phyloP scores from a whole-genome alignment of 2,113 vertebrate genomes.

The Eolophus roseicapilla region DNA sequence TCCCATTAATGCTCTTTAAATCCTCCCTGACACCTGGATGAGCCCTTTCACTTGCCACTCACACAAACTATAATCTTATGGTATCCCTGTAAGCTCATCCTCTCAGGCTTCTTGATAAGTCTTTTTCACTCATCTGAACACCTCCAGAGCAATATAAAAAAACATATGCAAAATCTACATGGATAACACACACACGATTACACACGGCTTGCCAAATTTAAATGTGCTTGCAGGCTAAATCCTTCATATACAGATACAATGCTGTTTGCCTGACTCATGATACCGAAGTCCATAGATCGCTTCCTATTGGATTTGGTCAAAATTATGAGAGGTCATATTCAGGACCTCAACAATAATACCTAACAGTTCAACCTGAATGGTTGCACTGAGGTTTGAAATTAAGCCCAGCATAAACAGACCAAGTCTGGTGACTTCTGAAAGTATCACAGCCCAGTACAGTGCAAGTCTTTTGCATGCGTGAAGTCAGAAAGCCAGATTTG shows the following conservation, averaged over 20 bases:
- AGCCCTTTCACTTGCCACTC: slow-evolving; percentile 28
- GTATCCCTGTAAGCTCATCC: not conserved
- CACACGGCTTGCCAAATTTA: not conserved
- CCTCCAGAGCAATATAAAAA: not conserved
- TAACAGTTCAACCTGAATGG: not conserved
- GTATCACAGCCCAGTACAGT: not conserved
- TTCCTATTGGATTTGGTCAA: not conserved
- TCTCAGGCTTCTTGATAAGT: not conserved
- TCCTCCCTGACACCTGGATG: not conserved
- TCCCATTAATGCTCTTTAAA: slow-evolving; percentile 4
- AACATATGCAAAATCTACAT: not conserved
- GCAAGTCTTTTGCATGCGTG: fast-evolving
- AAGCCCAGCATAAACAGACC: not conserved
- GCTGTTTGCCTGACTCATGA: not conserved
- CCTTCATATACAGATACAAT: not conserved
- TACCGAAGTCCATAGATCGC: not conserved
- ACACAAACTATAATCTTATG: not conserved
- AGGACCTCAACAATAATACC: not conserved
- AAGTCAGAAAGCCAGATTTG: not conserved
- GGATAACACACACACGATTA: fast-evolving
- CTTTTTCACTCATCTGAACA: not conserved
- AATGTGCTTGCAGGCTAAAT: not conserved
- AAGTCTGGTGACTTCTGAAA: not conserved
- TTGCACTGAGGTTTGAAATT: not conserved
- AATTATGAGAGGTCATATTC: not conserved